Conservation (phyloP, 1,140 invertebrate genomes). For the Anadara kagoshimensis region DNA sequence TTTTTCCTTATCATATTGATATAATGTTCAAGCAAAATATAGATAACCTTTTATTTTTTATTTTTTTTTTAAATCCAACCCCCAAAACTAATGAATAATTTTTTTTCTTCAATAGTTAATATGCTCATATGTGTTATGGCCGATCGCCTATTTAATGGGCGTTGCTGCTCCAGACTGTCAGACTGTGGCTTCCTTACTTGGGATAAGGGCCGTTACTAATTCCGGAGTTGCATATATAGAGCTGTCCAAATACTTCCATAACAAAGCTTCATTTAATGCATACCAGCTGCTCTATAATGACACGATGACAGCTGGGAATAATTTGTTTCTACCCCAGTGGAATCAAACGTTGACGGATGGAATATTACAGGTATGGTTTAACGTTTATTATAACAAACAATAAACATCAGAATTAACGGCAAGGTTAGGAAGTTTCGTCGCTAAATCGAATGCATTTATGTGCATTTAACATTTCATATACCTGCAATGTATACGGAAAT, state of each 20-base stretch:
- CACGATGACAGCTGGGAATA: not conserved
- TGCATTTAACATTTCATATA: too few species aligned
- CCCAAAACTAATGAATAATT: too few species aligned
- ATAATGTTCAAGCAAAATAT: too few species aligned
- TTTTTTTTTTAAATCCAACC: too few species aligned
- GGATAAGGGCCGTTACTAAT: not conserved
- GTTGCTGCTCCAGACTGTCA: not conserved
- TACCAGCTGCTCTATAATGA: not conserved
- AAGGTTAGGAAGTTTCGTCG: too few species aligned
- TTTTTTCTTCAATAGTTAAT: not conserved
- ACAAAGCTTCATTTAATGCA: not conserved
- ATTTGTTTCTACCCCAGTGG: not conserved
- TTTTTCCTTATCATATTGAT: too few species aligned
- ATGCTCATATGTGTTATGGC: slow-evolving; percentile 4
- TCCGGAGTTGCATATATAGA: not conserved
- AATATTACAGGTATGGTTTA: not conserved
- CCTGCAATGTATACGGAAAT: too few species aligned
- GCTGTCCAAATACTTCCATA: not conserved
- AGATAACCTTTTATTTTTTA: too few species aligned
- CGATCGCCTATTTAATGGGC: not conserved
- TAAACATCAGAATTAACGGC: not conserved
- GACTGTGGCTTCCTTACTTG: not conserved
- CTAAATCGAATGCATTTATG: too few species aligned
- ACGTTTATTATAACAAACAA: not conserved
- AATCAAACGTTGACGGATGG: not conserved